Percentiles rank a stretch among this genome's conserved stretches.
phyloP scores from a whole-genome alignment of 2,797 vertebrate genomes.

The Otolemur crassicaudatus region DNA sequence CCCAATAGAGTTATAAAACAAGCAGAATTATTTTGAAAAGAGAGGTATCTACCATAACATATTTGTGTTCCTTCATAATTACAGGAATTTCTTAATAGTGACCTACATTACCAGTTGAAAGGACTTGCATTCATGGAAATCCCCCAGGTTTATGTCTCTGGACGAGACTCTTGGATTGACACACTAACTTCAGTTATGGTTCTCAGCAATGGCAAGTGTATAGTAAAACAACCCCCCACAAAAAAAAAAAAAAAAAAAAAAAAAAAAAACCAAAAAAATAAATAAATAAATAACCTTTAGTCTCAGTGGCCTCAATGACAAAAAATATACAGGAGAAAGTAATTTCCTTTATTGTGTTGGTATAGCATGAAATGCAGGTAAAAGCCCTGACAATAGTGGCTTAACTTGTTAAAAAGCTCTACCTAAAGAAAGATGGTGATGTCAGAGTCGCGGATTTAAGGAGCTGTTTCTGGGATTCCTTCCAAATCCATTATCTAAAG shows the following conservation, averaged over 20 bases:
- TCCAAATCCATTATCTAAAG: constrained; percentile 71
- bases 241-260: too few relatives aligned
- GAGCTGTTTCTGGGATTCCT: constrained; percentile 56
- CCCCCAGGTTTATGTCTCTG: not conserved
- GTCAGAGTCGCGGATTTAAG: constrained; percentile 7
- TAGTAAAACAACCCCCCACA: not conserved
- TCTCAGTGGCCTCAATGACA: not conserved
- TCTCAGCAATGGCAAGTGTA: not conserved
- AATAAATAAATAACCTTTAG: not conserved
- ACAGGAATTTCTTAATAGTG: not conserved
- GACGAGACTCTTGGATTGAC: not conserved
- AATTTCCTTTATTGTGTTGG: not conserved
- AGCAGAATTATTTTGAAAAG: not conserved
- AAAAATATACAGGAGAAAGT: constrained; percentile 22
- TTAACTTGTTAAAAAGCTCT: not conserved
- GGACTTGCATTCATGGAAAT: not conserved
- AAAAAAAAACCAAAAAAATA: not conserved
- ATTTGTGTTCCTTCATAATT: not conserved
- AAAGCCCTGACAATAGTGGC: not conserved
- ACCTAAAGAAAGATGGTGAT: not conserved
- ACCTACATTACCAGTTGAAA: not conserved
- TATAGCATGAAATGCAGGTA: not conserved
- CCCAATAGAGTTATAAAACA: not conserved
- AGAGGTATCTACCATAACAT: not conserved
- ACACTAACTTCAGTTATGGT: not conserved